Conservation (phyloP, 2,888 invertebrate species). For the Lucinisca nassula region DNA sequence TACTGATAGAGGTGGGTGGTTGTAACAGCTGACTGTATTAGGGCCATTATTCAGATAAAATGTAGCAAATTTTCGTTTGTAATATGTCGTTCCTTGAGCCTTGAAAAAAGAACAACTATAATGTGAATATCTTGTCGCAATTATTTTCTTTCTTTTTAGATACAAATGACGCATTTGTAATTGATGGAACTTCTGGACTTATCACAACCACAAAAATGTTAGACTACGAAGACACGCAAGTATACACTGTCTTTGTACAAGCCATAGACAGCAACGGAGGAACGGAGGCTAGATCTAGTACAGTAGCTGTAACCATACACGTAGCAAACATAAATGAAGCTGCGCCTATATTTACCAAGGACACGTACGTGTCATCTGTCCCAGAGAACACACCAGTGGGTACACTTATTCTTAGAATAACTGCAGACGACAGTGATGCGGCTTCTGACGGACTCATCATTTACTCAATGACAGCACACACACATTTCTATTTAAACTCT, state of each 20-base stretch:
- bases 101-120: too few relatives aligned
- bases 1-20: too few relatives aligned
- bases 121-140: too few relatives aligned
- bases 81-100: too few relatives aligned
- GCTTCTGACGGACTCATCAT: slow-evolving; percentile 74
- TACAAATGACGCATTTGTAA: slow-evolving; percentile 60
- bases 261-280: slow-evolving; percentile 74
- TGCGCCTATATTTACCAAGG: slow-evolving; percentile 71
- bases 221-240: slow-evolving; percentile 75
- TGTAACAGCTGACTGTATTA: too few relatives aligned
- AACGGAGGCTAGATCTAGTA: slow-evolving; percentile 65
- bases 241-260: slow-evolving; percentile 71
- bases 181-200: slow-evolving; percentile 66
- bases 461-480: slow-evolving; percentile 67
- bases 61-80: too few relatives aligned
- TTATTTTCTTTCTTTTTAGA: slow-evolving; percentile 54
- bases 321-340: slow-evolving; percentile 81
- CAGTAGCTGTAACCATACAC: slow-evolving; percentile 75
- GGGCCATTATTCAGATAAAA: too few relatives aligned
- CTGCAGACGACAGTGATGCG: slow-evolving; percentile 75
- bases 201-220: slow-evolving; percentile 66
- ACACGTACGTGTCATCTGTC: slow-evolving; percentile 49
- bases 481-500: slow-evolving; percentile 70
- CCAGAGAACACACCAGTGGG: slow-evolving; percentile 69
- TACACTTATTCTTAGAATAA: slow-evolving; percentile 67